These are phyloP conservation scores for Drosophila sproati DNA, from an alignment of 1,140 invertebrate genomes.

Conservation along the genomic window DNA sequence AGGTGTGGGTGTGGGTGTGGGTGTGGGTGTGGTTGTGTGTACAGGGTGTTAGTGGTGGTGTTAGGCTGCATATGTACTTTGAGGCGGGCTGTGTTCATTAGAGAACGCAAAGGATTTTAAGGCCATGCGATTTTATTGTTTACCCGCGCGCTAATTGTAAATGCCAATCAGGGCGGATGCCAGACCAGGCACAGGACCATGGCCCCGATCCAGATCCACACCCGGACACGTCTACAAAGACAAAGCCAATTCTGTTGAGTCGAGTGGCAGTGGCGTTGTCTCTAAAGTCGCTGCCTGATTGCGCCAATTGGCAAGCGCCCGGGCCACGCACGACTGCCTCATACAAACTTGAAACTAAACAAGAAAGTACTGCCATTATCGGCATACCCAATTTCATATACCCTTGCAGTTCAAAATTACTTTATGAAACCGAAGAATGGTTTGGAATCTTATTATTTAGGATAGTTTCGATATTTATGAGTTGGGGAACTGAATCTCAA, in stretches of 20 bases:
- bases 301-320: constrained; percentile 74
- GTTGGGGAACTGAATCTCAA: no score
- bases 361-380: constrained; percentile 21
- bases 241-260: constrained; percentile 52
- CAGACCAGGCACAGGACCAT: constrained; percentile 28
- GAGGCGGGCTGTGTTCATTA: constrained; percentile 33
- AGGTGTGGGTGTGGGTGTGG: not conserved
- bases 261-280: not conserved
- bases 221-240: constrained; percentile 17
- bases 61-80: constrained; percentile 1
- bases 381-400: not conserved
- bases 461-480: no score
- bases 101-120: constrained; percentile 23
- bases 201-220: constrained; percentile 30
- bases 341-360: constrained; percentile 77
- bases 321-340: constrained; percentile 78
- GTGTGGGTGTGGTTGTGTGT: not conserved
- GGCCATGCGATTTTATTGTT: constrained; percentile 64
- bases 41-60: not conserved
- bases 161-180: constrained; percentile 74
- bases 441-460: not conserved
- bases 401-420: not conserved
- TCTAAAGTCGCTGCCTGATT: constrained; percentile 68
- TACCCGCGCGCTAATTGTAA: constrained; percentile 82
- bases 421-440: no score